Conservation (phyloP, 1,140 invertebrate species). For the Drosophila kohkoa region DNA sequence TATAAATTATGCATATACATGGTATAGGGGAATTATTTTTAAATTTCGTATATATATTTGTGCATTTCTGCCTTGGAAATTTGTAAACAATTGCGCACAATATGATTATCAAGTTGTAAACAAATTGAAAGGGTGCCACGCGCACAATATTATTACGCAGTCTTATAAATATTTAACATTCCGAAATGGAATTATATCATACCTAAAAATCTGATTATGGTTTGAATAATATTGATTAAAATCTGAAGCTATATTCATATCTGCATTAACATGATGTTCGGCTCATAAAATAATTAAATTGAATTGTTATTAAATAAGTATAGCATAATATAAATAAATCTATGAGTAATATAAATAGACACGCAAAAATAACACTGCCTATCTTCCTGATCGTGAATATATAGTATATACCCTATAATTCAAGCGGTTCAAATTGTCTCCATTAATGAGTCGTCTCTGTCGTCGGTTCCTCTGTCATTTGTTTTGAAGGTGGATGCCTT, state of each 20-base stretch:
- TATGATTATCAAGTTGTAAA: conserved; percentile 25
- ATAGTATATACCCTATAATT: neutral
- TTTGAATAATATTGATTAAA: neutral
- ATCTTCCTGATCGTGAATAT: neutral
- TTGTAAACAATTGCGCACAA: conserved; percentile 35
- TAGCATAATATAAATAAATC: neutral
- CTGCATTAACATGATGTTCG: neutral
- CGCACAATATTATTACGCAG: conserved; percentile 20
- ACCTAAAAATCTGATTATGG: neutral
- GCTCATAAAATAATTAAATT: neutral
- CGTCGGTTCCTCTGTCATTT: neutral
- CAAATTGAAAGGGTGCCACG: conserved; percentile 33
- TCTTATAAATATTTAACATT: conserved; percentile 1
- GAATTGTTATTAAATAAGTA: neutral
- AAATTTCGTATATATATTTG: neutral
- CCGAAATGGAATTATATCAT: neutral
- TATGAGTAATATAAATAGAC: neutral
- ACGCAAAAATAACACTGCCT: neutral
- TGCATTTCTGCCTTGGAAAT: conserved; percentile 10
- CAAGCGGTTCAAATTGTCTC: neutral
- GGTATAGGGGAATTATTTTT: neutral
- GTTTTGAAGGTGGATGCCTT: neutral
- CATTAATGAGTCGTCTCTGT: neutral
- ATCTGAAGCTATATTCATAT: neutral
- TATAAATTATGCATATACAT: conserved; percentile 10